Percentiles rank a stretch among this genome's conserved stretches.
Conservation (phyloP, 2,888 invertebrate species). For the Callimorpha dominula region DNA sequence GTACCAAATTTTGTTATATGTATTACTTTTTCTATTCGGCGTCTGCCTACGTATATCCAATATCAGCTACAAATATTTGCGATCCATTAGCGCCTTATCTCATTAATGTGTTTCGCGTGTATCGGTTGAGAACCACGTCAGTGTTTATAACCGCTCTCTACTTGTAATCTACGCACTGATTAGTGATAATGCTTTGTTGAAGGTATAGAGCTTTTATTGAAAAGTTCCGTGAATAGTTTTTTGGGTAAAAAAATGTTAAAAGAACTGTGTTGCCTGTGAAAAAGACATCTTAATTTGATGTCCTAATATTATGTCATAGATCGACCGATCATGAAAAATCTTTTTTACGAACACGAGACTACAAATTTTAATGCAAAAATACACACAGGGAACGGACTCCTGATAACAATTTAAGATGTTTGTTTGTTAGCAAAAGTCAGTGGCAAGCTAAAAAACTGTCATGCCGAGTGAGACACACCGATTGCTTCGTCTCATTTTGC, state of each 20-base stretch:
- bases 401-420: no score
- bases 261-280: neutral
- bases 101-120: conserved; percentile 50
- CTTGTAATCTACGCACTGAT: conserved; percentile 20
- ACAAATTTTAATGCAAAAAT: no score
- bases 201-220: conserved; percentile 14
- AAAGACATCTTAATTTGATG: neutral
- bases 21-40: conserved; percentile 2
- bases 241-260: neutral
- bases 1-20: conserved; percentile 1
- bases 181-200: conserved; percentile 15
- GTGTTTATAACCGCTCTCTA: conserved; percentile 22
- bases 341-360: no score
- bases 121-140: conserved; percentile 15
- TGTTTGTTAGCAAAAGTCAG: no score
- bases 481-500: no score
- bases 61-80: conserved; percentile 44
- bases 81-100: conserved; percentile 46
- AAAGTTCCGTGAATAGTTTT: neutral
- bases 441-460: no score
- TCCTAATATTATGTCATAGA: neutral
- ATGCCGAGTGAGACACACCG: no score
- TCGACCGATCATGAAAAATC: no score
- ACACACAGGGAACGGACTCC: no score
- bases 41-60: conserved; percentile 5